A percentile compares a stretch with the other conserved stretches of the same genome.
Evolutionary conservation across 1,140 invertebrate genomes (phyloP).

Genomic region (Saccostrea glomerata): DNA sequence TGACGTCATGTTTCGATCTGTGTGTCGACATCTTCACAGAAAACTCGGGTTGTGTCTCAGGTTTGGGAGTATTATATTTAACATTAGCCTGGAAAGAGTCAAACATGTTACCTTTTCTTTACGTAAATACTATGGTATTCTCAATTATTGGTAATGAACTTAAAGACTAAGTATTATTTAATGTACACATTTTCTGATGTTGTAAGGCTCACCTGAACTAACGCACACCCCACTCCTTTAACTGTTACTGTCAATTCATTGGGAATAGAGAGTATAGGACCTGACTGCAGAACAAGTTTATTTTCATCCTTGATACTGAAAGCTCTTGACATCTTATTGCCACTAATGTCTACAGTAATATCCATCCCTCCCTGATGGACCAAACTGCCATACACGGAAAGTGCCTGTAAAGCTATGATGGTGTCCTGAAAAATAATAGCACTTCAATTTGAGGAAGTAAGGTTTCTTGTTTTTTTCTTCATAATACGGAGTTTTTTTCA

Average conservation of each 20-base stretch:
- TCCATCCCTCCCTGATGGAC: constrained; percentile 59
- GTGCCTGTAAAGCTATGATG: constrained; percentile 79
- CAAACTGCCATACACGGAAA: constrained; percentile 75
- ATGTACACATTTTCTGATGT: too few relatives aligned
- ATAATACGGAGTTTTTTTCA: too few relatives aligned
- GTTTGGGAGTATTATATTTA: constrained; percentile 68
- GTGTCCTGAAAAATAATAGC: constrained; percentile 74
- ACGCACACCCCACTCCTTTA: constrained; percentile 89
- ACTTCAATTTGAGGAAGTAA: too few relatives aligned
- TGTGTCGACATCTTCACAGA: constrained; percentile 57
- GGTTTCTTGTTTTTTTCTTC: too few relatives aligned
- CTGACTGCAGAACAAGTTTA: constrained; percentile 68
- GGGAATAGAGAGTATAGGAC: constrained; percentile 48
- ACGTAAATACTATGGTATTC: neutral
- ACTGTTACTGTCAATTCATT: constrained; percentile 82
- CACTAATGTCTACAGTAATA: constrained; percentile 54
- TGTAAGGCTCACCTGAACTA: constrained; percentile 84
- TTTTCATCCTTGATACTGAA: constrained; percentile 69
- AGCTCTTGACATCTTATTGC: constrained; percentile 22
- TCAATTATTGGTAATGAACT: too few relatives aligned
- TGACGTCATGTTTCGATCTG: constrained; percentile 56
- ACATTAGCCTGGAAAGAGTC: constrained; percentile 67
- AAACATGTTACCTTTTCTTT: neutral
- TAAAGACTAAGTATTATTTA: too few relatives aligned
- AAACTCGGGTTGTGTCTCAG: constrained; percentile 63